Percentiles rank a stretch among this genome's conserved stretches.
These are phyloP conservation scores for Dicyrtoma fusca DNA, from an alignment of 2,888 invertebrate species.

Conservation along the genomic window DNA sequence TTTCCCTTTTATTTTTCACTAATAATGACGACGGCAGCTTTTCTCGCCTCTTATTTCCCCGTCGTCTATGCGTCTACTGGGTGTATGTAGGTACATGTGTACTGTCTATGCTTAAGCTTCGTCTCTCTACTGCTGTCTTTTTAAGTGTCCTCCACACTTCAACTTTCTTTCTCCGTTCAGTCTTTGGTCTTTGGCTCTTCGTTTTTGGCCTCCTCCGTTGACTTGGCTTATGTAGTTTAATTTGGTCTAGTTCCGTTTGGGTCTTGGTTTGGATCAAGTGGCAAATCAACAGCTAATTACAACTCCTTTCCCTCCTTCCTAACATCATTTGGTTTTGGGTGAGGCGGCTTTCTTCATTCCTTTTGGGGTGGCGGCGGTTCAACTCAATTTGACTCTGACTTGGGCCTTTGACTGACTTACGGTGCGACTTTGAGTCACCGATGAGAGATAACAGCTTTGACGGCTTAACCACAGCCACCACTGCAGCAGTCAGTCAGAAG, in stretches of 20 bases:
- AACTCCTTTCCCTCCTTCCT: not conserved
- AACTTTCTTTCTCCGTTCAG: constrained; percentile 43
- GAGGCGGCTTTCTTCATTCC: too few species aligned
- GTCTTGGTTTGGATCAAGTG: constrained; percentile 18
- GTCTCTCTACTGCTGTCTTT: not conserved
- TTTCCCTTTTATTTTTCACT: constrained; percentile 18
- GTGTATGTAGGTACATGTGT: not conserved
- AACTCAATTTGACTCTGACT: too few species aligned
- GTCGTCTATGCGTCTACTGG: not conserved
- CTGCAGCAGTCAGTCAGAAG: too few species aligned
- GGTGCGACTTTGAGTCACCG: too few species aligned
- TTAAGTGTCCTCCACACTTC: not conserved
- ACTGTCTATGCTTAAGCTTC: not conserved
- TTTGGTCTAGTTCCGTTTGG: too few species aligned
- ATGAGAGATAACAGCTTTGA: too few species aligned
- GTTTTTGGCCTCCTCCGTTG: too few species aligned
- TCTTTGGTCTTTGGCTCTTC: too few species aligned
- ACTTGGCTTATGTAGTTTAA: too few species aligned
- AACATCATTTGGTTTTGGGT: too few species aligned
- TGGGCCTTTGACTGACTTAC: too few species aligned
- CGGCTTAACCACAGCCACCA: constrained; percentile 26
- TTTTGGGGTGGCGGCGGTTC: too few species aligned
- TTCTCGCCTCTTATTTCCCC: not conserved
- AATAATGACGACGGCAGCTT: not conserved
- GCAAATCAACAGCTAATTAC: constrained; percentile 38